phyloP scores from a whole-genome alignment of 1,140 invertebrate genomes.

The Aphaenogaster rudis region DNA sequence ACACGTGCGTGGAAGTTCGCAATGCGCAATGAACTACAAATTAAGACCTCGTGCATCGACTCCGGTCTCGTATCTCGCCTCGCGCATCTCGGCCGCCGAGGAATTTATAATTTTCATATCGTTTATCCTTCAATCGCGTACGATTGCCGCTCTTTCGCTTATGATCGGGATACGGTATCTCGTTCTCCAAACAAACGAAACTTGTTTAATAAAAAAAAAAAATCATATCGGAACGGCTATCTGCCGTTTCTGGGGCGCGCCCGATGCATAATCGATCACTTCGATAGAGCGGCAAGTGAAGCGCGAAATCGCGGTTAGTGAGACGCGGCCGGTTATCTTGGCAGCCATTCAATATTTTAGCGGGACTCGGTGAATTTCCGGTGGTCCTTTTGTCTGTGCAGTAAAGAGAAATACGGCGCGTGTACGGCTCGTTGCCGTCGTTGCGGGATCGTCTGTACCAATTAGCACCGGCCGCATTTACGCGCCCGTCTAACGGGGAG shows the following conservation, averaged over 20 bases:
- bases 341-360: conserved; percentile 23
- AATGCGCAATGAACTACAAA: not conserved
- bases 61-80: not conserved
- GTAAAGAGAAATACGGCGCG: not conserved
- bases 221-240: not conserved
- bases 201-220: not conserved
- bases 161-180: not conserved
- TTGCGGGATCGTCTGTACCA: conserved; percentile 72
- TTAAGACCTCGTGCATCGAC: not conserved
- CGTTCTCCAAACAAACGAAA: not conserved
- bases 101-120: conserved; percentile 30
- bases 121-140: not conserved
- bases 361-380: not conserved
- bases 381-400: not conserved
- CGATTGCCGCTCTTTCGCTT: not conserved
- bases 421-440: conserved; percentile 14
- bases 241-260: not conserved
- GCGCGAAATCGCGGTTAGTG: conserved; percentile 29
- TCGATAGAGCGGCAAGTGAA: conserved; percentile 2
- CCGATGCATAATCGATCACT: not conserved
- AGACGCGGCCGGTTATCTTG: conserved; percentile 19
- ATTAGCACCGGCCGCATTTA: conserved; percentile 69
- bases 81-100: not conserved
- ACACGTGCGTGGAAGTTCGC: not conserved
- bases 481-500: conserved; percentile 58